Conservation (phyloP, 2,113 vertebrate genomes). For the Oncorhynchus gorbuscha region DNA sequence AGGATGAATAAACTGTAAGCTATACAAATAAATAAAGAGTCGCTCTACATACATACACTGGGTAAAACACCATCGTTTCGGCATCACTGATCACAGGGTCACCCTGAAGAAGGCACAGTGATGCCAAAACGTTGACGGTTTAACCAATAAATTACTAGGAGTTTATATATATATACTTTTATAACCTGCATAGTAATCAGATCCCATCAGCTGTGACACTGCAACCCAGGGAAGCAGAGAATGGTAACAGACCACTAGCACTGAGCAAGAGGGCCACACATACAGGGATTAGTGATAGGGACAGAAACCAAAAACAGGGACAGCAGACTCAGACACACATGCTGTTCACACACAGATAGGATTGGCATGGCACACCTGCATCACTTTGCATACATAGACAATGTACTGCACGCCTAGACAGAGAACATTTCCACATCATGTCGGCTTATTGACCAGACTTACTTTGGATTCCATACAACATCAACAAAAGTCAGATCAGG, state of each 20-base stretch:
- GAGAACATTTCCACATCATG: background rate
- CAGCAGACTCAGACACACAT: constrained; percentile 5
- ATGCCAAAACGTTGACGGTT: background rate
- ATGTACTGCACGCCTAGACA: background rate
- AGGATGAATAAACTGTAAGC: too few species aligned
- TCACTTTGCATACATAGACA: background rate
- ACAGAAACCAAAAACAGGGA: background rate
- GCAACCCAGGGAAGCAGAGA: constrained; percentile 9
- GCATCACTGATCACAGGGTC: background rate
- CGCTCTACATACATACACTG: background rate
- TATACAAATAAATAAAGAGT: too few species aligned
- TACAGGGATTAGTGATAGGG: background rate
- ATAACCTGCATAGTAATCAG: constrained; percentile 17
- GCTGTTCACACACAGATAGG: constrained; percentile 1
- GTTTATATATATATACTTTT: background rate
- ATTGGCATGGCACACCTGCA: background rate
- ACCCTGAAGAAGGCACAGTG: background rate
- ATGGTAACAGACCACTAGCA: constrained; percentile 6
- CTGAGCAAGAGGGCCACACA: constrained; percentile 10
- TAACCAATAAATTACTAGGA: background rate
- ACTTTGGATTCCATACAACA: background rate
- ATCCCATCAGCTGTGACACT: constrained; percentile 20
- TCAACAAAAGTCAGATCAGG: background rate
- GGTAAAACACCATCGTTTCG: constrained; percentile 6
- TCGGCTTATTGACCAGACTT: background rate